A percentile compares a stretch with the other conserved stretches of the same genome.
phyloP scores from a whole-genome alignment of 2,888 invertebrate species.

The Phalera bucephala region DNA sequence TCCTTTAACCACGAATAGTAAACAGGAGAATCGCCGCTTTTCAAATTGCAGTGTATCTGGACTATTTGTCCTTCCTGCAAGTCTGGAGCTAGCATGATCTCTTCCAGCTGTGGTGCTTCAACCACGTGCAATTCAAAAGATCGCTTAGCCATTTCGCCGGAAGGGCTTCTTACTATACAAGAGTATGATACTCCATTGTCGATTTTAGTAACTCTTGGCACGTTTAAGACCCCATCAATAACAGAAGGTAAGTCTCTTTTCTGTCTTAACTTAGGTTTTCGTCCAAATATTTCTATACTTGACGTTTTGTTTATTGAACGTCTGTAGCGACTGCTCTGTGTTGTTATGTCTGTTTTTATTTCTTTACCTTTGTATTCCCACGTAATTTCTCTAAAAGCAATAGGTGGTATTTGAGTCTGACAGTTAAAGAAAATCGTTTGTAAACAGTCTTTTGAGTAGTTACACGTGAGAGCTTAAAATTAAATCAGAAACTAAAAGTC shows the following conservation, averaged over 20 bases:
- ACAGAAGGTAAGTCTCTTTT: slow-evolving; percentile 56
- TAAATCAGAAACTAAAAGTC: too few relatives aligned
- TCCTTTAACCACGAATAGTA: slow-evolving; percentile 88
- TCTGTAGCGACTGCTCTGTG: slow-evolving; percentile 58
- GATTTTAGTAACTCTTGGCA: slow-evolving; percentile 83
- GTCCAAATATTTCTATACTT: slow-evolving; percentile 71
- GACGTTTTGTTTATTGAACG: slow-evolving; percentile 55
- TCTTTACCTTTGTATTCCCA: slow-evolving; percentile 78
- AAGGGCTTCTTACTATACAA: slow-evolving; percentile 89
- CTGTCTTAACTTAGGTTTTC: slow-evolving; percentile 75
- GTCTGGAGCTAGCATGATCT: slow-evolving; percentile 90
- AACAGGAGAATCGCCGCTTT: slow-evolving; percentile 87
- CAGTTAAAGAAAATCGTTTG: neutral
- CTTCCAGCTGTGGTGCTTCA: slow-evolving; percentile 90
- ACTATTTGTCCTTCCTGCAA: slow-evolving; percentile 92
- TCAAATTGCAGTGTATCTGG: slow-evolving; percentile 91
- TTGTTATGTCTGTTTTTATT: slow-evolving; percentile 53
- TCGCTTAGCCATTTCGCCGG: slow-evolving; percentile 89
- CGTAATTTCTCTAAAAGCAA: slow-evolving; percentile 67
- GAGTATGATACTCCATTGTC: slow-evolving; percentile 90
- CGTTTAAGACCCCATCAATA: slow-evolving; percentile 81
- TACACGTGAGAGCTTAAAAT: too few relatives aligned
- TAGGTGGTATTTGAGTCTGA: too few relatives aligned
- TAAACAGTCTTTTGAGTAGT: neutral
- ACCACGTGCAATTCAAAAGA: slow-evolving; percentile 87